Conservation (phyloP, 1,140 invertebrate species). For the Phthorimaea operculella region DNA sequence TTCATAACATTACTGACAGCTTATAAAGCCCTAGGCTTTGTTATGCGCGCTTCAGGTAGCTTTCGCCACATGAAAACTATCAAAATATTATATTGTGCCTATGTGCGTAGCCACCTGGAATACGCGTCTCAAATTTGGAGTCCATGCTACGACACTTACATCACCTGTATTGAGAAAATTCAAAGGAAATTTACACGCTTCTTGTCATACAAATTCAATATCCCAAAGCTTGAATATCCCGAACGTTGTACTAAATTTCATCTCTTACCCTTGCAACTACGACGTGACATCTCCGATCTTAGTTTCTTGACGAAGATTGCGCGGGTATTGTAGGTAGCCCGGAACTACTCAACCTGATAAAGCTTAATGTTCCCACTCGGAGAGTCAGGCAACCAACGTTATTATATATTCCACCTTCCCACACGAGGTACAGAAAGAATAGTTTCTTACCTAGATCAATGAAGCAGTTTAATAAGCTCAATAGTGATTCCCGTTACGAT, state of each 20-base stretch:
- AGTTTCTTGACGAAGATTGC: not conserved
- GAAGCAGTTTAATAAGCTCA: not conserved
- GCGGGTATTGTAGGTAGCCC: not conserved
- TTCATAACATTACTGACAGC: constrained; percentile 3
- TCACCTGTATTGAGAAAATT: not conserved
- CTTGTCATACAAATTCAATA: not conserved
- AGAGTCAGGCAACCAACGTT: not conserved
- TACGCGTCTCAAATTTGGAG: constrained; percentile 10
- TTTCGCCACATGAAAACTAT: constrained; percentile 7
- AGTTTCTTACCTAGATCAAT: not conserved
- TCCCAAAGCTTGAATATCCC: not conserved
- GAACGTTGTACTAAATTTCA: constrained; percentile 1
- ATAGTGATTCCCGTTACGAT: not conserved
- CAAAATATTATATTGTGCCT: constrained; percentile 9
- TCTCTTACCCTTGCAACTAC: not conserved
- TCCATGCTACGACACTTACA: constrained; percentile 3
- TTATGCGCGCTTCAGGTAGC: not conserved
- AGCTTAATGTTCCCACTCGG: not conserved
- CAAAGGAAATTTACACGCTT: constrained; percentile 4
- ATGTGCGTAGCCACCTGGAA: constrained; percentile 6
- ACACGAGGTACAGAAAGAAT: not conserved
- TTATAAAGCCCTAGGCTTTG: constrained; percentile 2
- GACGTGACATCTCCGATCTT: not conserved
- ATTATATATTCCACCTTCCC: constrained; percentile 23
- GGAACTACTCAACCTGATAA: not conserved